These are phyloP conservation scores for Cyanoderma ruficeps DNA, from an alignment of 2,113 vertebrate species.

Conservation along the genomic window DNA sequence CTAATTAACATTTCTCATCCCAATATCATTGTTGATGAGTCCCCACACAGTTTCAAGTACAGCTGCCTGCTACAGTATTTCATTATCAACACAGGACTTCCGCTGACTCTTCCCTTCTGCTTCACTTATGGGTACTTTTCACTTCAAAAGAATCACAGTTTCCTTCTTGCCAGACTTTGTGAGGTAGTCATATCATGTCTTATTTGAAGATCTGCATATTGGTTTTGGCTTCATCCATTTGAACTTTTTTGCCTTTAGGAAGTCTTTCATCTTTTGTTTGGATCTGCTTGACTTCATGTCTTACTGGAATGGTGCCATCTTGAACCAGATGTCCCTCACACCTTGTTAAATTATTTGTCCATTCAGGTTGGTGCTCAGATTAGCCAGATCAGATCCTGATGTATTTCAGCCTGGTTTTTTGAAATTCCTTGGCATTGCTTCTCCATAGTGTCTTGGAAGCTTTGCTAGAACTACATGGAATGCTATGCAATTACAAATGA, in stretches of 20 bases:
- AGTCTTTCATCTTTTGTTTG: neutral
- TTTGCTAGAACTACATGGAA: neutral
- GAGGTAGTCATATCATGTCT: neutral
- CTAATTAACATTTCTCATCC: conserved; percentile 58
- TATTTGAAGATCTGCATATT: neutral
- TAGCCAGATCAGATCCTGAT: neutral
- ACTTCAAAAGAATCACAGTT: neutral
- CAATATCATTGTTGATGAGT: conserved; percentile 33
- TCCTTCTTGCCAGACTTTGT: neutral
- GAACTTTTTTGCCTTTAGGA: neutral
- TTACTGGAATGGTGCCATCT: neutral
- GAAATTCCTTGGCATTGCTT: neutral
- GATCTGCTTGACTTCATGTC: conserved; percentile 7
- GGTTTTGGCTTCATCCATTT: neutral
- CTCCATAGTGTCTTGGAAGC: neutral
- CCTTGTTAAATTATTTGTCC: conserved; percentile 11
- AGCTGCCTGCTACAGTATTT: conserved; percentile 30
- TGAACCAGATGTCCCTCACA: neutral
- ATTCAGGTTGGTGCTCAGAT: conserved; percentile 11
- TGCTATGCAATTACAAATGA: conserved; percentile 4
- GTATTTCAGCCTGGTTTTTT: neutral
- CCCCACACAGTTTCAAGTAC: conserved; percentile 29
- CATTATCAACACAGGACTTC: conserved; percentile 36
- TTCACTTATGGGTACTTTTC: conserved; percentile 5
- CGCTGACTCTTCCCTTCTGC: conserved; percentile 40